Conservation (phyloP, 2,888 invertebrate genomes). For the Julus scandinavius region DNA sequence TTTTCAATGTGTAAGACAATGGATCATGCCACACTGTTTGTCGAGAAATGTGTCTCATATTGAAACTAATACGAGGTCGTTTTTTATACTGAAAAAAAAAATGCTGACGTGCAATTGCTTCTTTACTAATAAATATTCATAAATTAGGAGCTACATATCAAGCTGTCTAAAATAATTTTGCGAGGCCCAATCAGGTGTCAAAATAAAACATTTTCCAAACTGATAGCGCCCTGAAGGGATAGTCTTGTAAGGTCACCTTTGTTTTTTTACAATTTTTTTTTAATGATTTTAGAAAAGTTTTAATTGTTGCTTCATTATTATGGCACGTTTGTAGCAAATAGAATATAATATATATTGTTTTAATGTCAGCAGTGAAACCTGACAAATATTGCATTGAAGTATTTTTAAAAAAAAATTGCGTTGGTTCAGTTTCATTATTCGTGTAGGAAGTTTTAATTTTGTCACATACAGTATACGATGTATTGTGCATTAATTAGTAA, state of each 20-base stretch:
- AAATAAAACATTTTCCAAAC: not conserved
- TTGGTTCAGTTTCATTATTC: no score
- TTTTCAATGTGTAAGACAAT: no score
- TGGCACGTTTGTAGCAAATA: not conserved
- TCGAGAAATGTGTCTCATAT: not conserved
- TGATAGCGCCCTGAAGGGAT: not conserved
- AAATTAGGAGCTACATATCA: not conserved
- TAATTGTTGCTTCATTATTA: not conserved
- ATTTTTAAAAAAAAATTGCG: no score
- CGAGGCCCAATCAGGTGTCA: constrained; percentile 7
- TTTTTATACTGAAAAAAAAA: not conserved
- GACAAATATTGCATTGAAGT: no score
- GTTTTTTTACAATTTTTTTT: not conserved
- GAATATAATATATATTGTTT: not conserved
- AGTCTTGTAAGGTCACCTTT: not conserved
- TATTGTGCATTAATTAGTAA: no score
- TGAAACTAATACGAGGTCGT: not conserved
- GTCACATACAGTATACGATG: no score
- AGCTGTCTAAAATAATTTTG: not conserved
- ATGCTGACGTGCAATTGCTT: not conserved
- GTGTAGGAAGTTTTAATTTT: no score
- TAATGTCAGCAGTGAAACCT: no score
- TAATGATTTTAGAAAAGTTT: not conserved
- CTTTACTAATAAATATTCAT: constrained; percentile 6
- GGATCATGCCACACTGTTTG: no score